Conservation (phyloP, 2,797 vertebrate species). For the Chelidonichthys spinosus region DNA sequence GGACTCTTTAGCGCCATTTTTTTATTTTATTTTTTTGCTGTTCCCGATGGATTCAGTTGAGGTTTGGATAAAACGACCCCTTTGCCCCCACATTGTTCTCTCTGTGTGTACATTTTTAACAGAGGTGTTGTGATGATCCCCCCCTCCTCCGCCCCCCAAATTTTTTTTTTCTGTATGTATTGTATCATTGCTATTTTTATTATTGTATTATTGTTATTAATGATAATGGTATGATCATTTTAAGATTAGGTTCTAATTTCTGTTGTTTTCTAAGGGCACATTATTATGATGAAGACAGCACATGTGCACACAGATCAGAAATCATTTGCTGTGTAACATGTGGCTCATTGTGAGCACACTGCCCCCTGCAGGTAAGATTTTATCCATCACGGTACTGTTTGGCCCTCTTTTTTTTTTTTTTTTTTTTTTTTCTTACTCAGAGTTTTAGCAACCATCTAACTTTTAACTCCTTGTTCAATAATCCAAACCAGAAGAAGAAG, state of each 20-base stretch:
- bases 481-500: conserved; percentile 49
- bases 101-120: conserved; percentile 82
- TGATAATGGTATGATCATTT: conserved; percentile 82
- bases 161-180: conserved; percentile 82
- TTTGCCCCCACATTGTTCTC: conserved; percentile 49
- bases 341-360: conserved; percentile 47
- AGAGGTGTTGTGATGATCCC: conserved; percentile 78
- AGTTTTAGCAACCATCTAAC: conserved; percentile 28
- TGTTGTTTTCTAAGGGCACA: conserved; percentile 78
- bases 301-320: conserved; percentile 55
- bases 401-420: conserved; percentile 18
- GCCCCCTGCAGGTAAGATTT: conserved; percentile 69
- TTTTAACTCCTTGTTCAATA: conserved; percentile 27
- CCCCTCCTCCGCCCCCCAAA: not conserved
- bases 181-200: conserved; percentile 87
- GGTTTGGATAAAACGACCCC: conserved; percentile 41
- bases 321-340: conserved; percentile 50
- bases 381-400: conserved; percentile 69
- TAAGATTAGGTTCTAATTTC: conserved; percentile 71
- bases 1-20: conserved; percentile 49
- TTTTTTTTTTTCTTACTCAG: conserved; percentile 2
- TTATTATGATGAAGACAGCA: conserved; percentile 71
- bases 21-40: conserved; percentile 28
- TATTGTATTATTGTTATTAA: conserved; percentile 83
- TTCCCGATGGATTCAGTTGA: conserved; percentile 54